Evolutionary conservation across 2,113 vertebrate genomes (phyloP), one percentile per base, ranked within the genome.

Genomic region (Crotalus helleri): DNA sequence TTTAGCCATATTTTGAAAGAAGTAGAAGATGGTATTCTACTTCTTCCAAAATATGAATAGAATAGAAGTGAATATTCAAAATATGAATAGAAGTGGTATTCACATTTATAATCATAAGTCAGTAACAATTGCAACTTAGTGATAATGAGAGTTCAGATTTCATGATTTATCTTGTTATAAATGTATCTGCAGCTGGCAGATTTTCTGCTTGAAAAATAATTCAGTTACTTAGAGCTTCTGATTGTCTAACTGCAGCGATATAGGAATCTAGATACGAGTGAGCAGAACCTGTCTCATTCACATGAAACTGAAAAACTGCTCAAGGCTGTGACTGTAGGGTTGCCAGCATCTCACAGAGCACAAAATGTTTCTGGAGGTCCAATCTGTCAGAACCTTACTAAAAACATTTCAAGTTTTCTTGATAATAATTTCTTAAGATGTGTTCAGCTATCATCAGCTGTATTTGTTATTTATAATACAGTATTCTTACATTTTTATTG

Each of bases 41-140:
- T 51, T 51, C 49, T 51, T 51, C 9, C 49, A 51, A 51, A 51
- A 51, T 51, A 51, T 51, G 49, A 51, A 51, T 51, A 51, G 49
- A 51, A 51, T 51, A 51, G 49, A 9, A 1, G 94, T 90, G 85
- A 51, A 51, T 51, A 51, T 51, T 51, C 49, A 51, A 51, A 51
- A 51, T 51, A 51, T 51, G 49, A 51, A 51, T 10, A 51, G 49
- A 51, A 1, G 94, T 90, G 85, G 1, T 94, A 96, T 95, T 95
- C 21, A 90, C 46, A 88, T 58, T 46, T 94, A 93, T 95, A 94
- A 95, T 23, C 57, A 61, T 90, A 59, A 64, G 57, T 92, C 93
- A 92, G 86, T 88, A 92, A 44, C 88, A 24, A 91, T 61, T 91
- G 92, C 89, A 74, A 92, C 88, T 8, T 86, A 90, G 74, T 15